Evolutionary conservation across 92 coral and sea anemone genomes (phyloP).

Genomic region (Meandrina meandrites): DNA sequence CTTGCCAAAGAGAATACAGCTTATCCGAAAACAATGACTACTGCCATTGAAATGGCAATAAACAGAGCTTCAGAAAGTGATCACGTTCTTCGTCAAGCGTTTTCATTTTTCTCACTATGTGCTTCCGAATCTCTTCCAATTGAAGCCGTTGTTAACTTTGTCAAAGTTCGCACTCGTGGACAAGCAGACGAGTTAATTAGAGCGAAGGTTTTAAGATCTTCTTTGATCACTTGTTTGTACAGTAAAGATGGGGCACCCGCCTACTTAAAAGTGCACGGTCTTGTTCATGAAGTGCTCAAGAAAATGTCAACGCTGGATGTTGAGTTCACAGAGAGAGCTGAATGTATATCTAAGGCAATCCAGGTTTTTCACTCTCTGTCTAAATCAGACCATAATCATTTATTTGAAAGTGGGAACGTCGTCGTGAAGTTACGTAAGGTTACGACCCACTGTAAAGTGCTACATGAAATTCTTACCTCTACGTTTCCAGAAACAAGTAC

Average conservation of each 20-base stretch:
- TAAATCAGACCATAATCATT: no score
- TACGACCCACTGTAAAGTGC: background rate
- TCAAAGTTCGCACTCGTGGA: background rate
- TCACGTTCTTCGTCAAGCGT: constrained; percentile 13
- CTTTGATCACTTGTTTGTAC: background rate
- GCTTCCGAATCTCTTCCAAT: constrained; percentile 11
- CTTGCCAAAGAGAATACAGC: constrained; percentile 24
- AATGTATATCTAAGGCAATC: background rate
- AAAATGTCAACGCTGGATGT: background rate
- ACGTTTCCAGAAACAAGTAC: background rate
- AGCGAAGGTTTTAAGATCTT: background rate
- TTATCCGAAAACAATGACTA: constrained; percentile 34
- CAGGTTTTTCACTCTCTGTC: background rate
- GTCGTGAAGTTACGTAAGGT: background rate
- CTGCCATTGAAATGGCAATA: constrained; percentile 47
- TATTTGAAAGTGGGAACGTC: background rate
- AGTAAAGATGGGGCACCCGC: background rate
- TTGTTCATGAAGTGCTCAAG: background rate
- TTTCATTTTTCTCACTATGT: constrained; percentile 27
- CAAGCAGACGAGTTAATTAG: background rate
- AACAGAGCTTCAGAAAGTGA: constrained; percentile 14
- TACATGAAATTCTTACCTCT: background rate
- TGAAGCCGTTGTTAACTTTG: background rate
- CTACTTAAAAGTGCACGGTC: background rate
- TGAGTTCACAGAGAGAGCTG: background rate